Evolutionary conservation across 2,888 invertebrate genomes (phyloP), one percentile per base, ranked within the genome.

Genomic region (Cantharis flavilabris): DNA sequence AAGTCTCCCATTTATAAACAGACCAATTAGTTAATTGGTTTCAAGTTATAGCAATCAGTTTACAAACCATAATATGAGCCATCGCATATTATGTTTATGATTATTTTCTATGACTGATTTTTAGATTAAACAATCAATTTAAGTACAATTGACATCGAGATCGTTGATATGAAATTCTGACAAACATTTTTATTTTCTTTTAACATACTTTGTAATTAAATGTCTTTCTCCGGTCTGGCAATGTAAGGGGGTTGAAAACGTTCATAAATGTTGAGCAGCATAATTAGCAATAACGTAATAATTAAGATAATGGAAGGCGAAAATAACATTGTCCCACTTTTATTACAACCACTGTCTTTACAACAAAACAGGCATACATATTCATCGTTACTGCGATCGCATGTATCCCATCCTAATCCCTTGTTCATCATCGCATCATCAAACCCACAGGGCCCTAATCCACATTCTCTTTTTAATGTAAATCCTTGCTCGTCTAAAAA

Each of bases 341-440:
- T 86, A 82, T 89, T 89, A 81, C 89, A 89, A 3, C 88, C 89
- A 79, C 82, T 87, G 69, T 85, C 86, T 72, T 81, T 85, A 81
- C 89, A 89, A 82, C 89, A 89, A 80, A 85, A 86, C 3, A 89
- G 83, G 79, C 89, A 89, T 79, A 87, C 89, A 82, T 86, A 89
- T 75, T 89, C 87, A 70, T 87, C 84, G 78, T 86, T 86, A 76
- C 84, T 86, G 63, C 86, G 83, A 82, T 89, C 89, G 79, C 89
- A 89, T n/a, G 82, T 83, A 72, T 87, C 86, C 72, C 88, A 83
- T 2, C 89, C 89, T 23, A 89, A 82, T 1, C 88, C 88, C 79
- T 83, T 85, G 63, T 81, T 80, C 80, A 87, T 85, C 84, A 86
- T 86, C 49, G 84, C 84, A 78, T 89, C 89, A 73, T 87, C 86